Base-by-base conservation (phyloP, 2,797 vertebrate genomes). In the Premnoplex brunnescens region DNA sequence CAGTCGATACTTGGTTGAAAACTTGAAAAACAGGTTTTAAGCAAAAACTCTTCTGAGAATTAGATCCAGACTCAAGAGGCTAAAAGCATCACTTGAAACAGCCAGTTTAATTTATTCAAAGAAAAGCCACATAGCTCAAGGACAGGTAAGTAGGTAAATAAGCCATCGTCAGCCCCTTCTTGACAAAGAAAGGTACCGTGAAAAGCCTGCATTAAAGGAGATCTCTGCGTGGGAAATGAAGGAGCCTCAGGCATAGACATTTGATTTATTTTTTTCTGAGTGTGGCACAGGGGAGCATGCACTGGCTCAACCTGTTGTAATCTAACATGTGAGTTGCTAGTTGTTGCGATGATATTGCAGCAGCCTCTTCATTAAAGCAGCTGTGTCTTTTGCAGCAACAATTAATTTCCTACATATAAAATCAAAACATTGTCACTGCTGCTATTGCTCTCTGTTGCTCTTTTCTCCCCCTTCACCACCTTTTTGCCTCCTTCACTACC, bases 281-380 rank as follows among this genome's bases (percentile, higher is more conserved):
- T 23, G 82, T 88, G 97, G 96, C 98, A 98, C 98, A 96, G 91
- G 98, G 97, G 98, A 98, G 52, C 5, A 1, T 60, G 95, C 94
- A 96, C 89, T 96, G 87, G 97, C 97, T 98, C 97, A 98, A 97
- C 97, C 98, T 98, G 96, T 92, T 97, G 98, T 98, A 98, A 98
- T 97, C 95, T n/a, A 96, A 96, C 95, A 95, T 93, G 96, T 89
- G 71, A 75, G 96, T 98, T 98, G 98, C 98, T 97, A 59, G 94
- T 81, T 97, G 96, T 98, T 98, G 97, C 98, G 48, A 94, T 89
- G 98, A 95, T 98, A 97, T 98, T 98, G 98, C 98, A 98, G 97
- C 98, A 98, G 97, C 96, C 97, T 97, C 88, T 96, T 97, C 92
- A 39, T 97, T 97, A 97, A 90, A 96, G 95, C 94, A 87, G 52